Evolutionary conservation across 2,113 vertebrate genomes (phyloP).

Genomic region (Podarcis cretensis): DNA sequence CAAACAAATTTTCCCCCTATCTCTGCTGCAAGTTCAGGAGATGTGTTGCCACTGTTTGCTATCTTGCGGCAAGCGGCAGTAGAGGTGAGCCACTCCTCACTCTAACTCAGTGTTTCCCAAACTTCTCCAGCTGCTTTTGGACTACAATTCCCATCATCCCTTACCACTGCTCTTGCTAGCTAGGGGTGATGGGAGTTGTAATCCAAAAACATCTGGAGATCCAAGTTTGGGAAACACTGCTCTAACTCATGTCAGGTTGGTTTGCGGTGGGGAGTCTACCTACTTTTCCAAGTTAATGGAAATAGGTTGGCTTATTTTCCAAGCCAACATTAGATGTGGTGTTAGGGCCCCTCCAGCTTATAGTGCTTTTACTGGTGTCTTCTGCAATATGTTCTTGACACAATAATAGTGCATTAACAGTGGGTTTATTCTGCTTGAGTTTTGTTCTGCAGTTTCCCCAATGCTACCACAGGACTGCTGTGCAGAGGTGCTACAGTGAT

Average conservation of each 20-base stretch:
- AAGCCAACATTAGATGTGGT: not conserved
- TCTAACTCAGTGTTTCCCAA: not conserved
- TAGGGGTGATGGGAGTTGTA: not conserved
- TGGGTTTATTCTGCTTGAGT: no score
- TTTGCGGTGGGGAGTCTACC: not conserved
- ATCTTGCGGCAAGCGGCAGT: no score
- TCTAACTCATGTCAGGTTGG: not conserved
- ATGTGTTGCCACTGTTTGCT: not conserved
- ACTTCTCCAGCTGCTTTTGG: no score
- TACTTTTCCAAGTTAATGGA: no score
- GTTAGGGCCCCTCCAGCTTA: no score
- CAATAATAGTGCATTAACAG: no score
- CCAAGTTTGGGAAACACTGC: not conserved
- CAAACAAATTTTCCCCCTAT: not conserved
- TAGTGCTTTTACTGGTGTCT: no score
- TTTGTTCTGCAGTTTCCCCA: no score
- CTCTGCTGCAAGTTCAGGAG: not conserved
- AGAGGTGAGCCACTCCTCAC: not conserved
- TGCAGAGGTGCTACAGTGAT: no score
- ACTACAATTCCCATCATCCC: not conserved
- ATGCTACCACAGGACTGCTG: no score
- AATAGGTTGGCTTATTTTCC: not conserved
- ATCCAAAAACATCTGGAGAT: not conserved
- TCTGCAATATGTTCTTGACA: no score
- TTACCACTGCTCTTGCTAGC: not conserved